Percentiles rank a stretch among this genome's conserved stretches.
These are phyloP conservation scores for Wiebesia pumilae DNA, from an alignment of 1,140 invertebrate genomes.

Conservation along the genomic window DNA sequence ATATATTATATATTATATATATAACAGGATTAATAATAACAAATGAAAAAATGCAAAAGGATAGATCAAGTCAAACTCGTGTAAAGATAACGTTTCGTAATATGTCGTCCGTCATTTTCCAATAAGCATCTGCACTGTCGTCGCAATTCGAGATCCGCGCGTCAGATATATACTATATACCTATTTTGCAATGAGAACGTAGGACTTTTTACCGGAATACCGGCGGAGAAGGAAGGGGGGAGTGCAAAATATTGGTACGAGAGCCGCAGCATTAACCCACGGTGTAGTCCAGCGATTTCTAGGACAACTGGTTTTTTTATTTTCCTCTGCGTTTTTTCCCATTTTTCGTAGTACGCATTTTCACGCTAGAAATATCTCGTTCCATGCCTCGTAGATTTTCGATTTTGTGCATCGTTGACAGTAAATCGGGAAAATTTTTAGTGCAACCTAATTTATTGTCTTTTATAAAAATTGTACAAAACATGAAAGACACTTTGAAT, in stretches of 20 bases:
- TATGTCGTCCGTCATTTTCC: conserved; percentile 5
- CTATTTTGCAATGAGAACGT: conserved; percentile 45
- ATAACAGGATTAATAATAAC: too few relatives aligned
- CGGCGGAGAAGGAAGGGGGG: not conserved
- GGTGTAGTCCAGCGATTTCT: conserved; percentile 52
- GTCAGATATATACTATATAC: conserved; percentile 31
- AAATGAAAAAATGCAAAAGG: not conserved
- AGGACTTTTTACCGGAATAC: conserved; percentile 34
- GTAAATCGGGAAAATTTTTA: not conserved
- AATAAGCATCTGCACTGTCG: conserved; percentile 1
- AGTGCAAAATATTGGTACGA: not conserved
- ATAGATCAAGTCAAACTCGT: not conserved
- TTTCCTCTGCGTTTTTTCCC: not conserved
- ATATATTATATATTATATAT: too few relatives aligned
- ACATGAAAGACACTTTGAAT: too few relatives aligned
- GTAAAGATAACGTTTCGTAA: not conserved
- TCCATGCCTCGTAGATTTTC: not conserved
- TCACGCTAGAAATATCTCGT: not conserved
- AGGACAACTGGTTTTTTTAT: conserved; percentile 43
- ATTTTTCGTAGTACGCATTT: not conserved
- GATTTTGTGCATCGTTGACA: not conserved
- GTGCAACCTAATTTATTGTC: too few relatives aligned
- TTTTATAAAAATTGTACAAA: too few relatives aligned
- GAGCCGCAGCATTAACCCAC: not conserved
- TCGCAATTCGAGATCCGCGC: conserved; percentile 38